These are phyloP conservation scores for Myotis pilosus DNA, from an alignment of 2,797 vertebrate species.

Conservation along the genomic window DNA sequence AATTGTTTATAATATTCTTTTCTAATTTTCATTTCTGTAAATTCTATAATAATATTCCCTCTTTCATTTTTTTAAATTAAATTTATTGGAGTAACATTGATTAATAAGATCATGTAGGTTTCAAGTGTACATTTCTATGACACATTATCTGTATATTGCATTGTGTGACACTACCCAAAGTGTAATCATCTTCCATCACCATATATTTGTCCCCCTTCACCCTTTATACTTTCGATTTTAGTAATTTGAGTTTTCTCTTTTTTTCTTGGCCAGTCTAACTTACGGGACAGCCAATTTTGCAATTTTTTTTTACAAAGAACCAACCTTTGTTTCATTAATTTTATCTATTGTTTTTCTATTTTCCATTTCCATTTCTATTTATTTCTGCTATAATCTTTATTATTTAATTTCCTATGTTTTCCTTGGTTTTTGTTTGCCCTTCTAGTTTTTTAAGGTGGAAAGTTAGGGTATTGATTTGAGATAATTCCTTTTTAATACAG, in stretches of 20 bases:
- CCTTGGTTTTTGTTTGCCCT: neutral
- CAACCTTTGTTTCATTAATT: neutral
- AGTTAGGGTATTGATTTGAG: neutral
- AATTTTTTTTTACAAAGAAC: conserved; percentile 2
- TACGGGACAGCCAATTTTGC: neutral
- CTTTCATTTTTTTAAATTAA: neutral
- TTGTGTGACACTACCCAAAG: neutral
- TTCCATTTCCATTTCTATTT: conserved; percentile 37
- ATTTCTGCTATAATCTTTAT: neutral
- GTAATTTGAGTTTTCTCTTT: neutral
- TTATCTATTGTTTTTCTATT: conserved; percentile 14
- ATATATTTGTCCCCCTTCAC: neutral
- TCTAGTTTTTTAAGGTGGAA: neutral
- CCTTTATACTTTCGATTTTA: neutral
- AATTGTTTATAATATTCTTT: neutral
- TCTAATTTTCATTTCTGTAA: conserved; percentile 37
- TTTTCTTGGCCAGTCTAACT: neutral
- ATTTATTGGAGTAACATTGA: neutral
- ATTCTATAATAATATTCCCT: neutral
- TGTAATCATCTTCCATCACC: neutral
- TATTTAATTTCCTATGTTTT: conserved; percentile 12
- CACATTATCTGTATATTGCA: neutral
- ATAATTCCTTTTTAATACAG: conserved; percentile 13
- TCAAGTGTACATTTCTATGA: neutral
- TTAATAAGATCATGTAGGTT: neutral